Conservation (phyloP, 2,888 invertebrate species). For the Ceriagrion tenellum region DNA sequence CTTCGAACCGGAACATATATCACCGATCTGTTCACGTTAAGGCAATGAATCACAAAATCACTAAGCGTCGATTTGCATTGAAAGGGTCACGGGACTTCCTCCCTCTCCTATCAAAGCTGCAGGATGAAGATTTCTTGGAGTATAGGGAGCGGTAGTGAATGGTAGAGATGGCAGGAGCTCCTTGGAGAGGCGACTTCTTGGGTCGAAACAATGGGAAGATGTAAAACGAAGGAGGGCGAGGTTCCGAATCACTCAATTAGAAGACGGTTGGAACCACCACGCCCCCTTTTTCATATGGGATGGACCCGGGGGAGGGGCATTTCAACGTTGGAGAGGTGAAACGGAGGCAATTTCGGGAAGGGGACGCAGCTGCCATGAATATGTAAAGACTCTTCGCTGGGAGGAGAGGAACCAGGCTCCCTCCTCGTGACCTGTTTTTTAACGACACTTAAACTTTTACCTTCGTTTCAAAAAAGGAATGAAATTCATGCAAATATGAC, state of each 20-base stretch:
- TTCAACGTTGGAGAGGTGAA: no score
- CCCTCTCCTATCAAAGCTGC: background rate
- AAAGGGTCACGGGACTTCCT: background rate
- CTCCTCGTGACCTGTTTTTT: background rate
- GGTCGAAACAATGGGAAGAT: background rate
- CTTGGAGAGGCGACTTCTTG: background rate
- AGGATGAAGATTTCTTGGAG: no score
- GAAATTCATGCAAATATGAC: background rate
- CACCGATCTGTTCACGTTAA: background rate
- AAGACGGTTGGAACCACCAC: background rate
- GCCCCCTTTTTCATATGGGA: background rate
- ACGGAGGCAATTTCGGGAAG: no score
- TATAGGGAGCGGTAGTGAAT: background rate
- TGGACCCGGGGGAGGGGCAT: background rate
- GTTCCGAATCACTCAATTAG: conserved; percentile 17
- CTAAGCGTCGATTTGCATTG: background rate
- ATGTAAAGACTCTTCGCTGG: background rate
- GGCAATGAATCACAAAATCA: background rate
- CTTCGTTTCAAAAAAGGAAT: background rate
- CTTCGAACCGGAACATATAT: background rate
- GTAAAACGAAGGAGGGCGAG: background rate
- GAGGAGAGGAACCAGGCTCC: background rate
- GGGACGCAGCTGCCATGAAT: background rate
- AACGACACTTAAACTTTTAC: background rate
- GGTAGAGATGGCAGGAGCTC: background rate